These are phyloP conservation scores for Megaceryle torquata DNA, from an alignment of 2,113 vertebrate genomes.

Conservation along the genomic window DNA sequence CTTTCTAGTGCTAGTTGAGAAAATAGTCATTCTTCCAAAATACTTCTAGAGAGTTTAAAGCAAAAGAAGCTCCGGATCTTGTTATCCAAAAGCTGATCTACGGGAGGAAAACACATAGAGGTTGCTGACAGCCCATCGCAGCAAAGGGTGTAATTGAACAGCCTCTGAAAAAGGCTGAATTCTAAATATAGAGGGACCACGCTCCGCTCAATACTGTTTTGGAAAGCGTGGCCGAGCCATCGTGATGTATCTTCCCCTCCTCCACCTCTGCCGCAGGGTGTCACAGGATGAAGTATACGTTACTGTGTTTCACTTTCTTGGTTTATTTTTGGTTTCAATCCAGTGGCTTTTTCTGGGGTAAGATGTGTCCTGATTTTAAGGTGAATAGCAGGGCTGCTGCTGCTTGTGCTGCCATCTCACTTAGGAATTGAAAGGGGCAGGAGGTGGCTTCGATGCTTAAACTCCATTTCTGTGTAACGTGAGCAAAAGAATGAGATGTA, in stretches of 20 bases:
- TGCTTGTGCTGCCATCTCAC: neutral
- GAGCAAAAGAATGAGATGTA: neutral
- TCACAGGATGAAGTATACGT: neutral
- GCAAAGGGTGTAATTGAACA: neutral
- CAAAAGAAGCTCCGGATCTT: fast-evolving
- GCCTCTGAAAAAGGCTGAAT: neutral
- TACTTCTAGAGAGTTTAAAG: fast-evolving
- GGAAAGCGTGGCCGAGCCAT: slow-evolving; percentile 37
- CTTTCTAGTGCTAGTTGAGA: neutral
- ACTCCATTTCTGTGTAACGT: neutral
- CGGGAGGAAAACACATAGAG: fast-evolving
- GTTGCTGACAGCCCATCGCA: neutral
- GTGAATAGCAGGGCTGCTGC: neutral
- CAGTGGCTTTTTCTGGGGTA: neutral
- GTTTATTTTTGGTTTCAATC: slow-evolving; percentile 4
- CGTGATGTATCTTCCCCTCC: neutral
- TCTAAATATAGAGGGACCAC: slow-evolving; percentile 3
- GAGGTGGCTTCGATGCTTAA: neutral
- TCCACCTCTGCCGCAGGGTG: neutral
- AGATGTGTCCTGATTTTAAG: slow-evolving; percentile 25
- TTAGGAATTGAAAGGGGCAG: neutral
- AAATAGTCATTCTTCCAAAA: neutral
- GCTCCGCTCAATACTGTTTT: neutral
- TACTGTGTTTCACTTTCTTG: neutral
- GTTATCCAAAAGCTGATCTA: neutral